A percentile compares a stretch with the other conserved stretches of the same genome.
Conservation (phyloP, 2,113 vertebrate genomes). For the Istiophorus platypterus region DNA sequence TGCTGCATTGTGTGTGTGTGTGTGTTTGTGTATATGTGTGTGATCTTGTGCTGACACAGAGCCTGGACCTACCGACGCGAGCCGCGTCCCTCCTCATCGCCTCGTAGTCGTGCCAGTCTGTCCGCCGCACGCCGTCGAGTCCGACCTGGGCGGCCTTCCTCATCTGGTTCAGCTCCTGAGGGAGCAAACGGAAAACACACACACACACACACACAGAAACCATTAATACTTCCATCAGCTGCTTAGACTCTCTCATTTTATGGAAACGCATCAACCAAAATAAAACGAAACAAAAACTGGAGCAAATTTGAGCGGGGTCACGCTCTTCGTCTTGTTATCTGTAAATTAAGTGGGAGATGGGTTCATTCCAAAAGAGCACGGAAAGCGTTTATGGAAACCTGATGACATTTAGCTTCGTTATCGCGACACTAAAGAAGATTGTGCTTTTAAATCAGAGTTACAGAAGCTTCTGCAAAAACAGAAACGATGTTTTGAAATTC, state of each 20-base stretch:
- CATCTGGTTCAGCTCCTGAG: constrained; percentile 81
- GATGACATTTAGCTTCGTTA: no score
- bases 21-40: background rate
- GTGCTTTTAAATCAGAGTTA: background rate
- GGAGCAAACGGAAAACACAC: constrained; percentile 4
- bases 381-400: no score
- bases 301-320: background rate
- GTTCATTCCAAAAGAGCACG: no score
- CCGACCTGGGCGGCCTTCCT: constrained; percentile 77
- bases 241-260: background rate
- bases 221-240: background rate
- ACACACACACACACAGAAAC: no score
- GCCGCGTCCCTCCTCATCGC: constrained; percentile 89
- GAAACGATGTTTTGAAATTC: no score
- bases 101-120: constrained; percentile 93
- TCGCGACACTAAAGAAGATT: no score
- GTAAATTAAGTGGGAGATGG: no score
- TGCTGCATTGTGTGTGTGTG: background rate
- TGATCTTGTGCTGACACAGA: background rate
- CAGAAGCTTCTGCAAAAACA: background rate
- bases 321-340: no score
- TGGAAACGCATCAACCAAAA: no score
- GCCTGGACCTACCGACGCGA: constrained; percentile 84
- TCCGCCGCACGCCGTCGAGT: constrained; percentile 83
- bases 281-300: background rate